Evolutionary conservation across 53 echinoderm and acorn worm genomes (phyloP).

Genomic region (Holothuria leucospilota): DNA sequence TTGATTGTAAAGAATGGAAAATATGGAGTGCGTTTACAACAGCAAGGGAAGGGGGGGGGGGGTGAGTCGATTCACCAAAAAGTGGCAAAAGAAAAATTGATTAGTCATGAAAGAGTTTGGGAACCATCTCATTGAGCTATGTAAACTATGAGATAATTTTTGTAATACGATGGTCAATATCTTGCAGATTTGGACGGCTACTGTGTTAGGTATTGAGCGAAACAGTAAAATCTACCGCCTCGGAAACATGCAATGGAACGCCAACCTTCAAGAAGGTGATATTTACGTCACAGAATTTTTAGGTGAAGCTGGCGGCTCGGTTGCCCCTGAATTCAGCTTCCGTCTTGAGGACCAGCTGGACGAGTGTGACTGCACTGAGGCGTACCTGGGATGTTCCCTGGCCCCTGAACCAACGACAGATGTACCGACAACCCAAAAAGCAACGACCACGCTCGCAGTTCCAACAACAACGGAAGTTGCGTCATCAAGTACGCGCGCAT

Average conservation of each 20-base stretch:
- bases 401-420: neutral
- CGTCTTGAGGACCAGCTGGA: neutral
- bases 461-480: neutral
- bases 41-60: too few relatives aligned
- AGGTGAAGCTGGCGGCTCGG: neutral
- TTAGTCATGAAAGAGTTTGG: too few relatives aligned
- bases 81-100: too few relatives aligned
- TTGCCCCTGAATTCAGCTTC: neutral
- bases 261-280: constrained; percentile 26
- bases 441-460: neutral
- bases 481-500: neutral
- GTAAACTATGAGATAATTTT: neutral
- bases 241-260: constrained; percentile 46
- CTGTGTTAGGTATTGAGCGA: constrained; percentile 5
- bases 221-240: constrained; percentile 27
- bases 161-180: neutral
- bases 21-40: neutral
- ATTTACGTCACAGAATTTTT: constrained; percentile 18
- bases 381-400: neutral
- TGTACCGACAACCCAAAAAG: neutral
- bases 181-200: constrained; percentile 53
- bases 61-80: too few relatives aligned
- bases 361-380: neutral
- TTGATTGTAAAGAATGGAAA: too few relatives aligned
- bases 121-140: too few relatives aligned